phyloP scores from a whole-genome alignment of 2,888 invertebrate species.

The Plemyria rubiginata region DNA sequence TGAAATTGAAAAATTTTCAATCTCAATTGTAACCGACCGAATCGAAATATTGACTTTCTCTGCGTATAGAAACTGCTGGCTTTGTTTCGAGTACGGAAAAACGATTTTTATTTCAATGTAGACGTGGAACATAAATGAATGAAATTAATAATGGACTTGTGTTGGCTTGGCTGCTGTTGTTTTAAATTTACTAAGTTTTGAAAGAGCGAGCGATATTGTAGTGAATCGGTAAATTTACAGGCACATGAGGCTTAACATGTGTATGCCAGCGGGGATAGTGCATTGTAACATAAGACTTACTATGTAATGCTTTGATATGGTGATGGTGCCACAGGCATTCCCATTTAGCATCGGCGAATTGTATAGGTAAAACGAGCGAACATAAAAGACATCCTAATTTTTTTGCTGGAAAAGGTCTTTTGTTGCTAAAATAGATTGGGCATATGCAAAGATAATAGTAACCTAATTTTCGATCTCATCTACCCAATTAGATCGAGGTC shows the following conservation, averaged over 20 bases:
- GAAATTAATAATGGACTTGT: constrained; percentile 3
- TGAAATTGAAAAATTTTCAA: constrained; percentile 46
- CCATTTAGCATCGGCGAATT: too few species aligned
- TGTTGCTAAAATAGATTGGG: too few species aligned
- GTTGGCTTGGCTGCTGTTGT: constrained; percentile 2
- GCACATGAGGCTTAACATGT: too few species aligned
- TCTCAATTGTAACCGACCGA: constrained; percentile 41
- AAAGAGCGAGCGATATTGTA: too few species aligned
- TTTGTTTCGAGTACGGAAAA: constrained; percentile 26
- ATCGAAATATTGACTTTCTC: constrained; percentile 48
- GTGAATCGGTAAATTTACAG: too few species aligned
- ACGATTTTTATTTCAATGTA: constrained; percentile 21
- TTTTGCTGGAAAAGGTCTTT: too few species aligned
- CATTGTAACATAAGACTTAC: too few species aligned
- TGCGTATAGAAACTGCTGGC: constrained; percentile 19
- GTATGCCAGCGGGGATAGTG: too few species aligned
- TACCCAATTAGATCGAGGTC: constrained; percentile 30
- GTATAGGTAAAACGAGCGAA: too few species aligned
- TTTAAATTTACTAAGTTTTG: not conserved
- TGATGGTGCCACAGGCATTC: too few species aligned
- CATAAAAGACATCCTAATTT: too few species aligned
- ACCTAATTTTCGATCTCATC: constrained; percentile 23
- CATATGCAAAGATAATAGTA: not conserved
- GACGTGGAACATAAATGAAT: constrained; percentile 4
- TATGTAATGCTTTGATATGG: too few species aligned